Base-by-base conservation (phyloP, 2,888 invertebrate genomes). In the Caenorhabditis sp. region DNA sequence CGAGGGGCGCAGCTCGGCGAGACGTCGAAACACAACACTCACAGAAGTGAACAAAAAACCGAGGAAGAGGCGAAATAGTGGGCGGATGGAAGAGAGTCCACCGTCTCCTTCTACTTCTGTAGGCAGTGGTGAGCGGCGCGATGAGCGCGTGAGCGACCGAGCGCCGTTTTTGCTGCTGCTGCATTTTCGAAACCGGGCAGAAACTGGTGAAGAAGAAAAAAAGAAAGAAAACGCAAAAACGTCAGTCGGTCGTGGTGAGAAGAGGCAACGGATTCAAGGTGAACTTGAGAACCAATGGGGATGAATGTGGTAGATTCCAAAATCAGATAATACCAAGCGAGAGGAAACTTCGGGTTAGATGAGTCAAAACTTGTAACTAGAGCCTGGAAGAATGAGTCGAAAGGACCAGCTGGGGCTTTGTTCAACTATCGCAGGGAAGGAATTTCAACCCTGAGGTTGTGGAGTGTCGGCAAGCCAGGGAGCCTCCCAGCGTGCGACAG, bases 11-110 rank as follows among this genome's bases (percentile, higher is more conserved):
- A 17, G 41, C 56, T 53, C 53, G 37, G 24, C 22, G 37, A 37
- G 37, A 53, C 53, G 53, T 50, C 50, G 53, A 53, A 53, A 56
- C 41, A 56, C 56, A 56, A 39, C 56, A 56, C 53, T 55, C 53
- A 39, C 56, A 56, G 41, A 56, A 56, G 27, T 56, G 56, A 56
- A 56, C 56, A 56, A 56, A 56, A 56, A 56, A 56, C 39, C 56
- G 39, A 35, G 22, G 53, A 39, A 20, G 17, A 11, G 15, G 26
- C 8, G 24, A 41, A 56, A 56, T 50, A 50, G 50, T 17, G 26
- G 17, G 9, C 2, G n/a, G 8, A 39, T 26, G 26, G 7, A 13
- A 27, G 56, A 56, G 56, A 27, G 20, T 17, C 2, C 24, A 13
- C 32, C 17, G 8, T 24, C 20, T 52, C 32, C 37, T 20, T 53